These are phyloP conservation scores for Sebastes glaucus DNA, from an alignment of 2,797 vertebrate species.

Conservation along the genomic window DNA sequence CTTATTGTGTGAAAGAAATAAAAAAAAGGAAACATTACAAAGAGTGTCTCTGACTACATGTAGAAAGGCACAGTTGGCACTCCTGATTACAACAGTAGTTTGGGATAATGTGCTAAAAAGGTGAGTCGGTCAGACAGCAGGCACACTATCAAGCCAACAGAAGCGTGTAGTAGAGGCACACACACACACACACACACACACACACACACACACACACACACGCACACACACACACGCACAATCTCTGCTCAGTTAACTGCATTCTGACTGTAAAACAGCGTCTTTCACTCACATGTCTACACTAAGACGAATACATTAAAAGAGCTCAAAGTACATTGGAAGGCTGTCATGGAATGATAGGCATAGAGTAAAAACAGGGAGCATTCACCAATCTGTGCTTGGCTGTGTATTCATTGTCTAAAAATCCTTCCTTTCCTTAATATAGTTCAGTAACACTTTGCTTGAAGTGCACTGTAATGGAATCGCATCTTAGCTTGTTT, in stretches of 20 bases:
- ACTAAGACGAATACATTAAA: slow-evolving; percentile 29
- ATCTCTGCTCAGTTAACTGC: slow-evolving; percentile 23
- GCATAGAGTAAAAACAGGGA: slow-evolving; percentile 47
- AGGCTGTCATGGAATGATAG: slow-evolving; percentile 71
- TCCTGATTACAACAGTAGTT: slow-evolving; percentile 74
- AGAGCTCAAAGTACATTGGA: slow-evolving; percentile 49
- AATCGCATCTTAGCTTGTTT: neutral
- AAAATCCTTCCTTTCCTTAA: slow-evolving; percentile 25
- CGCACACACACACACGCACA: neutral
- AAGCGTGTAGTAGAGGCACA: neutral
- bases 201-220: neutral
- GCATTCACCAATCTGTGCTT: slow-evolving; percentile 9
- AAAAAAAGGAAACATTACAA: slow-evolving; percentile 28
- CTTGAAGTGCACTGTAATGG: slow-evolving; percentile 2
- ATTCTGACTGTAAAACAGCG: slow-evolving; percentile 17
- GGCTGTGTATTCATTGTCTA: neutral
- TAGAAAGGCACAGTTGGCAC: slow-evolving; percentile 82
- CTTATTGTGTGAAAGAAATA: slow-evolving; percentile 30
- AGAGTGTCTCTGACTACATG: slow-evolving; percentile 60
- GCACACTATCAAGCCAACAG: slow-evolving; percentile 55
- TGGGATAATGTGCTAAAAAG: slow-evolving; percentile 56
- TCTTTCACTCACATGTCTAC: slow-evolving; percentile 1
- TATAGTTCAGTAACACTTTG: slow-evolving; percentile 1
- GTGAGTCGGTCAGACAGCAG: slow-evolving; percentile 35
- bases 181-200: neutral